Base-by-base conservation (phyloP, 2,113 vertebrate species). In the Toxostoma redivivum region DNA sequence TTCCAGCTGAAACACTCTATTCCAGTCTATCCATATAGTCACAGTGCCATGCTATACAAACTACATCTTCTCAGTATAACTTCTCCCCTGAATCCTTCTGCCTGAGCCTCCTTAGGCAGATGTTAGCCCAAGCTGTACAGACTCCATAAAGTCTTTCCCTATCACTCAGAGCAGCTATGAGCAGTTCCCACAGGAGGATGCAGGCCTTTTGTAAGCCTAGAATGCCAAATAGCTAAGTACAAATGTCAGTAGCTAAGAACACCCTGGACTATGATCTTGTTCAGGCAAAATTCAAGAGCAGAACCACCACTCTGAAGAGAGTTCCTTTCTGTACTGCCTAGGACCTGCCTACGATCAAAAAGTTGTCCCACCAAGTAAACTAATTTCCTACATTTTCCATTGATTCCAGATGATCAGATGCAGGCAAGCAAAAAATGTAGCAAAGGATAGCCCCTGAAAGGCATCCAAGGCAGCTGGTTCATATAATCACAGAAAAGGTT, bases 61-160 rank as follows among this genome's bases (percentile, higher is more conserved):
- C 5, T 25, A 14, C 0, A 1, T 21, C 73, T 61, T 69, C 40
- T 70, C 0, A 0, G 24, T 30, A 31, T 16, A 70, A 81, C 31
- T 51, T 85, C n/a, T 70, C n/a, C 35, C 27, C 54, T 31, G 73
- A 51, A 78, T 44, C 50, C 24, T 56, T 73, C 53, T 90, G 45
- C 42, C 42, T 44, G 15, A 81, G 28, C 12, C 33, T 74, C 62
- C 67, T 50, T 2, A 67, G 33, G 35, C 30, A 81, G 4, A 2
- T 12, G 4, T 42, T 58, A 16, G 45, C 18, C 21, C 69, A 87
- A 73, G 13, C 6, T 61, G 28, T 48, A 62, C 31, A 53, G 21
- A 48, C 45, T 53, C 27, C 16, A 10, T 15, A 84, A 37, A 28
- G 6, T 44, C 10, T 73, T 60, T 53, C 45, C 31, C 54, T 83